Percentiles rank a stretch among this genome's conserved stretches.
Evolutionary conservation across 2,113 vertebrate genomes (phyloP).

Genomic region (Mandrillus leucophaeus): DNA sequence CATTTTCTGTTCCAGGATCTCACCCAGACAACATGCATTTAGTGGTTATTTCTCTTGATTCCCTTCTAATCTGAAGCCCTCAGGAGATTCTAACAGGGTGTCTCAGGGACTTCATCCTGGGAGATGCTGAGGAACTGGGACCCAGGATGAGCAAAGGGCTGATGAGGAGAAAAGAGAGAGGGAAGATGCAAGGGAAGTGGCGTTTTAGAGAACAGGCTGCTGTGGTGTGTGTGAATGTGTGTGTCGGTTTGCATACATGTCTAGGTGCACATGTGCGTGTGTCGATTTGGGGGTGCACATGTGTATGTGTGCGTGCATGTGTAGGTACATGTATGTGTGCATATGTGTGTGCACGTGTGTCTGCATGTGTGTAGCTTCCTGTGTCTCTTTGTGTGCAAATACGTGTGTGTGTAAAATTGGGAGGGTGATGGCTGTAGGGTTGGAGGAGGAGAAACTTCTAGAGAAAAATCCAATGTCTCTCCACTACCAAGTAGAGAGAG

Average conservation of each 20-base stretch:
- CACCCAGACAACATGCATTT: background rate
- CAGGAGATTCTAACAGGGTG: background rate
- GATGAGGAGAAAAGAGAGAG: too few species aligned
- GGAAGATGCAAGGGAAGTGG: background rate
- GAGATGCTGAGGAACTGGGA: background rate
- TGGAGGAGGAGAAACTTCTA: too few species aligned
- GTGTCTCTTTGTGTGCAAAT: background rate
- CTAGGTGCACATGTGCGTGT: accelerated
- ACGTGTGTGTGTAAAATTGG: background rate
- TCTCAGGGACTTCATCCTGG: background rate
- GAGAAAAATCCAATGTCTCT: background rate
- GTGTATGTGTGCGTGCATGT: background rate
- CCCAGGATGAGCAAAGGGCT: background rate
- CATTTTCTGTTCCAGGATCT: background rate
- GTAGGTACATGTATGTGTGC: too few species aligned
- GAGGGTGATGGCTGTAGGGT: background rate
- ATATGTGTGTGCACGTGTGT: too few species aligned
- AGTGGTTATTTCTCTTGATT: background rate
- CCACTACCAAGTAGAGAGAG: background rate
- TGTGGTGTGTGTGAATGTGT: accelerated
- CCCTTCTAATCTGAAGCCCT: background rate
- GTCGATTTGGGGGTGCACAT: accelerated
- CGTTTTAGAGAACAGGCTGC: background rate
- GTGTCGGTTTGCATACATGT: too few species aligned
- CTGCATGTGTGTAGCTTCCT: too few species aligned